Conservation (phyloP, 2,888 invertebrate genomes). For the Athalia circularis region DNA sequence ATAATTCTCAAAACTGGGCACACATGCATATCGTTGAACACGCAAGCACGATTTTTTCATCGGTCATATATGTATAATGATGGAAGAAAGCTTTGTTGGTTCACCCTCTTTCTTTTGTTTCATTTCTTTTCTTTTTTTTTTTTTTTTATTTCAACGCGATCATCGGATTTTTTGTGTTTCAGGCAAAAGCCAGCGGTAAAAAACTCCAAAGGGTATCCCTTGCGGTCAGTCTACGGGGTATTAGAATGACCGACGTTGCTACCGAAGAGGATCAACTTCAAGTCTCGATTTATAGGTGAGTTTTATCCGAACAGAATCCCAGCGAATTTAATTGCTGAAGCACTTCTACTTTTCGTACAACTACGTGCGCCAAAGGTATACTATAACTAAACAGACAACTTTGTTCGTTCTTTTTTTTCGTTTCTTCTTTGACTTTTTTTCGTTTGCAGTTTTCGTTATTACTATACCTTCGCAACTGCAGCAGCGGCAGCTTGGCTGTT, state of each 20-base stretch:
- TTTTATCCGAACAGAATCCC: conserved; percentile 4
- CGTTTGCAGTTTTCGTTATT: too few relatives aligned
- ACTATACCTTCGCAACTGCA: not conserved
- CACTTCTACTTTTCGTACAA: not conserved
- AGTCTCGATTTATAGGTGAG: conserved; percentile 89
- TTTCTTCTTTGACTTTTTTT: not conserved
- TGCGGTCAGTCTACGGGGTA: conserved; percentile 85
- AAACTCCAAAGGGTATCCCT: conserved; percentile 81
- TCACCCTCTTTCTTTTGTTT: not conserved
- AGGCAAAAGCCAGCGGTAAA: conserved; percentile 78
- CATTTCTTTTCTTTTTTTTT: not conserved
- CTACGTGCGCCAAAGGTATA: not conserved
- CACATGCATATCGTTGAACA: not conserved
- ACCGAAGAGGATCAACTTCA: conserved; percentile 84
- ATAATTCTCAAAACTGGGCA: conserved; percentile 22
- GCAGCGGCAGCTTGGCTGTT: not conserved
- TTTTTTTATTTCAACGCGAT: not conserved
- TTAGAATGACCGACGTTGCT: conserved; percentile 83
- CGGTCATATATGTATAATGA: not conserved
- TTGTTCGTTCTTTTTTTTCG: not conserved
- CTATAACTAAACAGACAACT: conserved; percentile 12
- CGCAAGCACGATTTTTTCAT: not conserved
- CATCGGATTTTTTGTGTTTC: conserved; percentile 54
- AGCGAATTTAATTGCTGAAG: not conserved
- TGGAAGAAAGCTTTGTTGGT: not conserved